These are phyloP conservation scores for Onchidella celtica DNA, from an alignment of 2,888 invertebrate species.

Conservation along the genomic window DNA sequence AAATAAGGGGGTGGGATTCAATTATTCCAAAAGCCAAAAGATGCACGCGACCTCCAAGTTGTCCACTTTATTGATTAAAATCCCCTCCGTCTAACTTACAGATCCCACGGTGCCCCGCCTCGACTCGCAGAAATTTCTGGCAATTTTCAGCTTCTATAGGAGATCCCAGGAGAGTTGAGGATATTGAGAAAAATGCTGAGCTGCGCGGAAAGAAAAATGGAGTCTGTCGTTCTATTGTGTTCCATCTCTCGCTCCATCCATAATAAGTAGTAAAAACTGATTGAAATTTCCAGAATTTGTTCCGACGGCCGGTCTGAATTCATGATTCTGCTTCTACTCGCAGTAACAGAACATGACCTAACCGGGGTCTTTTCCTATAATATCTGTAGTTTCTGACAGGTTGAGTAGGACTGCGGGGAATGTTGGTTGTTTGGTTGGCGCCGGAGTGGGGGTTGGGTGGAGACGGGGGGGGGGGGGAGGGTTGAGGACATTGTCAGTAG, in stretches of 20 bases:
- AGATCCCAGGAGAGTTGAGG: neutral
- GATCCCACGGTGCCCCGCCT: neutral
- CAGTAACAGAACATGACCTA: no score
- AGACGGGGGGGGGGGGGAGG: no score
- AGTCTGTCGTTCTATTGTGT: neutral
- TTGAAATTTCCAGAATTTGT: neutral
- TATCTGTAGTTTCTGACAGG: no score
- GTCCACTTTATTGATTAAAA: constrained; percentile 6
- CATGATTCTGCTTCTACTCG: no score
- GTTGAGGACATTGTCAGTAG: no score
- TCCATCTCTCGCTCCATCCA: neutral
- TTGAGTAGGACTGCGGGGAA: no score
- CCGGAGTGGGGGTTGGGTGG: no score
- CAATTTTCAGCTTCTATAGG: neutral
- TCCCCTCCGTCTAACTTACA: neutral
- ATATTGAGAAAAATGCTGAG: neutral
- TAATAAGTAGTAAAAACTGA: neutral
- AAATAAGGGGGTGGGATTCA: neutral
- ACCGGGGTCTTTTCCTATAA: no score
- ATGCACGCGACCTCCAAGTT: neutral
- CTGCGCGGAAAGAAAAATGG: neutral
- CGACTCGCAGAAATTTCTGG: neutral
- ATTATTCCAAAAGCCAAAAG: constrained; percentile 12
- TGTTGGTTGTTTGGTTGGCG: no score
- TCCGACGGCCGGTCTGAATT: no score